Base-by-base conservation (phyloP, 2,888 invertebrate genomes). In the Auanema sp. region DNA sequence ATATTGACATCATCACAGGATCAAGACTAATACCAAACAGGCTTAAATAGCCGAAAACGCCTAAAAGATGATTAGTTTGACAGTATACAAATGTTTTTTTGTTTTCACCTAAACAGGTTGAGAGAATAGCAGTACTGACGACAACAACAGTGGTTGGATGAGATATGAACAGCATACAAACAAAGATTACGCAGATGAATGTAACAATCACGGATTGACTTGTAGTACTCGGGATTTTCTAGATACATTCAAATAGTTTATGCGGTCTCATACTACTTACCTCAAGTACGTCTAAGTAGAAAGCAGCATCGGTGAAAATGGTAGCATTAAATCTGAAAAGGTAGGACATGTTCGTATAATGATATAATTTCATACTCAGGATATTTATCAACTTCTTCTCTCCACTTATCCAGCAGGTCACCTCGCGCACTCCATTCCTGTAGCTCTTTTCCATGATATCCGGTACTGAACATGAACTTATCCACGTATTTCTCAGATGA, bases 401-500 rank as follows among this genome's bases (percentile, higher is more conserved):
- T 51, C 74, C 75, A 77, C 6, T 63, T 52, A 24, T 71, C 60
- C 64, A 78, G 57, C 43, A 78, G 43, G 11, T 52, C 44, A 47
- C 67, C 69, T 44, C 76, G 56, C 21, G 64, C 57, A 12, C 50
- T 44, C 74, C 73, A 75, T 43, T 69, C 66, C 25, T 68, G 67
- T 65, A 75, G 56, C 11, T 68, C 61, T 21, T 69, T 49, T 5
- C 75, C 75, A 47, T 68, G 66, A 43, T 65, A 77, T 54, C 74
- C 78, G 5, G 75, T 76, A 1, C 70, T 72, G 55, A 78, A 70
- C 67, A 78, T 67, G 69, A 78, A 78, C 16, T 68, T 71, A 5
- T 69, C 63, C 11, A 78, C 60, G 42, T 68, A 60, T 1, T 60
- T 40, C 11, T 59, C 60, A 44, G 65, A 57, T 1, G 63, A 53